Conservation (phyloP, 2,888 invertebrate species). For the Drosophila cognata region DNA sequence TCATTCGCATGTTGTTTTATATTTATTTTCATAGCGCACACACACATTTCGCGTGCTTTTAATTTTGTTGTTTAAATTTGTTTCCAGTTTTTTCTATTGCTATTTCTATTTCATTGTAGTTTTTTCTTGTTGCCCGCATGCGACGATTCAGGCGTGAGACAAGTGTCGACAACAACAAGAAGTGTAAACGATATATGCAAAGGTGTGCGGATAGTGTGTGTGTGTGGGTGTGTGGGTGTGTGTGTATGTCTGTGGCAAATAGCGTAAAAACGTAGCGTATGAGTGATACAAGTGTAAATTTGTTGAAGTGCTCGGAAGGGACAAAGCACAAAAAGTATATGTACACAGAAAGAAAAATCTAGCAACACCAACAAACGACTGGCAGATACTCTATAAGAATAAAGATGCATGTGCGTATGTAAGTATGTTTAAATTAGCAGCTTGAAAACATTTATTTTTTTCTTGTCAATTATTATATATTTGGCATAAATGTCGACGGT, state of each 20-base stretch:
- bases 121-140: conserved; percentile 40
- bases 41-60: conserved; percentile 60
- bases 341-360: not conserved
- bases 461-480: not conserved
- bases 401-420: not conserved
- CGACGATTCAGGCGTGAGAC: conserved; percentile 60
- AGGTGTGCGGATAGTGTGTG: conserved; percentile 23
- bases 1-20: conserved; percentile 15
- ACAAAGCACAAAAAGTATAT: conserved; percentile 50
- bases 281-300: conserved; percentile 79
- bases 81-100: conserved; percentile 30
- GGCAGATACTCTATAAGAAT: conserved; percentile 27
- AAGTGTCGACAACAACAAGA: conserved; percentile 55
- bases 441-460: not conserved
- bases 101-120: conserved; percentile 17
- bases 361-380: conserved; percentile 10
- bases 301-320: conserved; percentile 67
- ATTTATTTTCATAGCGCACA: conserved; percentile 37
- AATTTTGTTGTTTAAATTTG: conserved; percentile 64
- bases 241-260: conserved; percentile 33
- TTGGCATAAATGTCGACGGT: not conserved
- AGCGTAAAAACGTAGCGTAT: conserved; percentile 56
- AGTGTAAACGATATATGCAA: conserved; percentile 21
- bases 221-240: conserved; percentile 8
- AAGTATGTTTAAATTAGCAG: not conserved